Conservation (phyloP, 2,113 vertebrate genomes). For the Hydropotes inermis region DNA sequence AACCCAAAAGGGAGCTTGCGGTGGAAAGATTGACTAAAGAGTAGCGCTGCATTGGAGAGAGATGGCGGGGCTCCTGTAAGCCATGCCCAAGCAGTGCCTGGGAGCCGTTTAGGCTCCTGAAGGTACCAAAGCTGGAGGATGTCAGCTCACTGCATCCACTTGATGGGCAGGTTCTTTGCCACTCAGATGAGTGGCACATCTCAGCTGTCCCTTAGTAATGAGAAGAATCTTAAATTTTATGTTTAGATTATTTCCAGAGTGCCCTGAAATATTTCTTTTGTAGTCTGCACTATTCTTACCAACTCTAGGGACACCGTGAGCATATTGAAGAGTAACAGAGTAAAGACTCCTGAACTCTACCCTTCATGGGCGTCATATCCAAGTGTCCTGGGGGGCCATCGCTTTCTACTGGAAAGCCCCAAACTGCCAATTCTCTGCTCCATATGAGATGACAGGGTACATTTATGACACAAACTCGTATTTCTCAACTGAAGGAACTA, state of each 20-base stretch:
- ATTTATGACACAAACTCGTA: neutral
- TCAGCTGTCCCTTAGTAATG: neutral
- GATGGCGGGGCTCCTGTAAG: no score
- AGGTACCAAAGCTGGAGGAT: neutral
- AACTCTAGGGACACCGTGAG: neutral
- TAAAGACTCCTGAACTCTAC: neutral
- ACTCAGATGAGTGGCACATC: neutral
- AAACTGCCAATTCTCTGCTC: neutral
- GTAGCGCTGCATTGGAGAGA: neutral
- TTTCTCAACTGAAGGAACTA: neutral
- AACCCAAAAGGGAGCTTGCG: neutral
- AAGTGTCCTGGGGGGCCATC: neutral
- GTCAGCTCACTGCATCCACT: neutral
- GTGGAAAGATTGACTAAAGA: neutral
- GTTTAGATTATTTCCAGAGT: neutral
- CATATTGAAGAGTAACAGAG: neutral
- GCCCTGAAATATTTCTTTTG: neutral
- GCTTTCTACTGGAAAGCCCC: neutral
- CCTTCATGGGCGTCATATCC: no score
- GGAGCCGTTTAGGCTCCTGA: neutral
- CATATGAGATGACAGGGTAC: neutral
- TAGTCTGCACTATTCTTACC: neutral
- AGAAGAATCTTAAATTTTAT: neutral
- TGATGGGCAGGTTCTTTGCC: neutral
- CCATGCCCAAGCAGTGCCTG: neutral